Percentiles rank a stretch among this genome's conserved stretches.
Evolutionary conservation across 1,140 invertebrate species (phyloP).

Genomic region (Caenorhabditis elegans): DNA sequence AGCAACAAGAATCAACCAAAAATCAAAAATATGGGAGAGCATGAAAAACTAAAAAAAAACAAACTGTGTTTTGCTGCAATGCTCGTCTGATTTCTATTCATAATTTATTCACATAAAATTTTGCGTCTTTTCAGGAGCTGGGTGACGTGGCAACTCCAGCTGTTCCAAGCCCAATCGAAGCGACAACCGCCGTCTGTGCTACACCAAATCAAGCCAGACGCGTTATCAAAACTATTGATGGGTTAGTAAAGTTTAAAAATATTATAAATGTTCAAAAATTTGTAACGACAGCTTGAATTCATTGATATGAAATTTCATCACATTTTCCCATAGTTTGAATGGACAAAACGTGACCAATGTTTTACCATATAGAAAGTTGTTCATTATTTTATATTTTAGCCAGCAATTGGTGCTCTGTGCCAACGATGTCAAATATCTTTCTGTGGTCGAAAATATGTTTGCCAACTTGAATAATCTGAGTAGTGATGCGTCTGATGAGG

Average conservation of each 20-base stretch:
- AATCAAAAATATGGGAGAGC: no score
- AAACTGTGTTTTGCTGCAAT: neutral
- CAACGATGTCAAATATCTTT: neutral
- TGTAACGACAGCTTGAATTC: neutral
- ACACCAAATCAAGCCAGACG: slow-evolving; percentile 1
- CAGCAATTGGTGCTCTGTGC: neutral
- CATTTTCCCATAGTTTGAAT: no score
- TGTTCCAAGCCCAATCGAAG: neutral
- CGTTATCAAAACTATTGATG: neutral
- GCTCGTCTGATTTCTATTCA: no score
- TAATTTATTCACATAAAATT: neutral
- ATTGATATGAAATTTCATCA: no score
- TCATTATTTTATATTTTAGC: no score
- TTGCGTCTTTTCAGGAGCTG: neutral
- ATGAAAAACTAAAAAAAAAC: neutral
- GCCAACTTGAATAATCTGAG: neutral
- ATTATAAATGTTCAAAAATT: neutral
- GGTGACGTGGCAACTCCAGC: neutral
- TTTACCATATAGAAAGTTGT: no score
- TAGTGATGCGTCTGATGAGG: neutral
- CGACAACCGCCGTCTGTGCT: neutral
- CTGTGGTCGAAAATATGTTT: neutral
- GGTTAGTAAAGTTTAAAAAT: neutral
- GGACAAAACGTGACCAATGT: no score
- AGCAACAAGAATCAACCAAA: no score